A percentile compares a stretch with the other conserved stretches of the same genome.
These are phyloP conservation scores for Drosophila bocqueti DNA, from an alignment of 1,140 invertebrate genomes.

Conservation along the genomic window DNA sequence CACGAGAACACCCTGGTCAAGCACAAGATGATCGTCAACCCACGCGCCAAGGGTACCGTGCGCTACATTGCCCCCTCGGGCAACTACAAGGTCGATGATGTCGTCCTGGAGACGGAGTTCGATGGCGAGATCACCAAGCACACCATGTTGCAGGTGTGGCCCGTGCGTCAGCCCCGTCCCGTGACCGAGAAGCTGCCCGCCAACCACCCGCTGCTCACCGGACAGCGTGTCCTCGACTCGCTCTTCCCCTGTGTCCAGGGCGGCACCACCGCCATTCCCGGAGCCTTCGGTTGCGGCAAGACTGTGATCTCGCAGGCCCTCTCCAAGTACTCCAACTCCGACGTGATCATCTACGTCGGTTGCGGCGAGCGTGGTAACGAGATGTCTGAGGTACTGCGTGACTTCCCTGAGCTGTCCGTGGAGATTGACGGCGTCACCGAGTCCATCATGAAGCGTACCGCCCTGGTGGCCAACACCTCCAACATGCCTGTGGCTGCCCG, in stretches of 20 bases:
- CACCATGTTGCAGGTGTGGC: conserved; percentile 98
- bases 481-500: conserved; percentile 99
- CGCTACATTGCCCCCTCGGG: conserved; percentile 97
- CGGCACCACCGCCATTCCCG: conserved; percentile 99
- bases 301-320: conserved; percentile 97
- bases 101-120: conserved; percentile 98
- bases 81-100: conserved; percentile 97
- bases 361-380: conserved; percentile 98
- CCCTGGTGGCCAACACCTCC: conserved; percentile 99
- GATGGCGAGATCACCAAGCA: conserved; percentile 97
- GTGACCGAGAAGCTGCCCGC: conserved; percentile 99
- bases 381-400: conserved; percentile 96
- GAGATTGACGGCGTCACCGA: conserved; percentile 98
- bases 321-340: conserved; percentile 99
- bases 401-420: conserved; percentile 99
- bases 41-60: conserved; percentile 97
- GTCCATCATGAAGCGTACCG: conserved; percentile 99
- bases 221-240: conserved; percentile 98
- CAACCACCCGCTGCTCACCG: conserved; percentile 98
- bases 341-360: conserved; percentile 99
- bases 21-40: conserved; percentile 98
- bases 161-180: conserved; percentile 98
- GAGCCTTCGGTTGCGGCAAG: conserved; percentile 97
- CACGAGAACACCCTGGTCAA: conserved; percentile 99
- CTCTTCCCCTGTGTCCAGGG: conserved; percentile 99